A percentile compares a stretch with the other conserved stretches of the same genome.
Evolutionary conservation across 1,140 invertebrate genomes (phyloP).

Genomic region (Danaus plexippus): DNA sequence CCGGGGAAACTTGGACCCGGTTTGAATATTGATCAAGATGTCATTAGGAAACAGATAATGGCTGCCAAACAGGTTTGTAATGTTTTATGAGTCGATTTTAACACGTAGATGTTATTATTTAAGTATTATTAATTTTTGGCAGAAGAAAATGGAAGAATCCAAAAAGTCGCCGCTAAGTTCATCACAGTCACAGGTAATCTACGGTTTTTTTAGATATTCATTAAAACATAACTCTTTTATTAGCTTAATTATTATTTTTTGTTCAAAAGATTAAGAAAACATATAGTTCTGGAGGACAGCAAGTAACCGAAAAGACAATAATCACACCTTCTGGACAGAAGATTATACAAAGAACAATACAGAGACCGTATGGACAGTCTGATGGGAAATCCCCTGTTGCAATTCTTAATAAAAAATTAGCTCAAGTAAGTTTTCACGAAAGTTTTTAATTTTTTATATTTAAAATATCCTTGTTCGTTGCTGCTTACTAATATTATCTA

Average conservation of each 20-base stretch:
- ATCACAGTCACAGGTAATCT: conserved; percentile 29
- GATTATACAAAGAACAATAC: conserved; percentile 67
- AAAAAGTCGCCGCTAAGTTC: conserved; percentile 37
- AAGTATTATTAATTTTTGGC: conserved; percentile 20
- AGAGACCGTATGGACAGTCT: conserved; percentile 33
- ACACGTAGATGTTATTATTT: too few relatives aligned
- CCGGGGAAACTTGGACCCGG: conserved; percentile 73
- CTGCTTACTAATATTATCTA: too few relatives aligned
- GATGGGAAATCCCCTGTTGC: conserved; percentile 51
- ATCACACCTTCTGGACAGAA: conserved; percentile 69
- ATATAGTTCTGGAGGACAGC: conserved; percentile 41
- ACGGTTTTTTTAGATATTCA: too few relatives aligned
- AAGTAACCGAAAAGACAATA: conserved; percentile 67
- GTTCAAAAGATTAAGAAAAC: conserved; percentile 45
- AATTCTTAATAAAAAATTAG: conserved; percentile 61
- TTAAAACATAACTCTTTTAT: background rate
- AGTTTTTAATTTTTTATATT: too few relatives aligned
- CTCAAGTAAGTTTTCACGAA: conserved; percentile 37
- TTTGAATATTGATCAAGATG: conserved; percentile 67
- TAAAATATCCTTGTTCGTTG: too few relatives aligned
- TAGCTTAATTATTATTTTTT: conserved; percentile 8
- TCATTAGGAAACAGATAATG: conserved; percentile 67
- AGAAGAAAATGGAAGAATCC: conserved; percentile 59
- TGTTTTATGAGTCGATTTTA: too few relatives aligned
- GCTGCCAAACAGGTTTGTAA: conserved; percentile 60